Conservation (phyloP, 2,113 vertebrate species). For the Rattus rattus region DNA sequence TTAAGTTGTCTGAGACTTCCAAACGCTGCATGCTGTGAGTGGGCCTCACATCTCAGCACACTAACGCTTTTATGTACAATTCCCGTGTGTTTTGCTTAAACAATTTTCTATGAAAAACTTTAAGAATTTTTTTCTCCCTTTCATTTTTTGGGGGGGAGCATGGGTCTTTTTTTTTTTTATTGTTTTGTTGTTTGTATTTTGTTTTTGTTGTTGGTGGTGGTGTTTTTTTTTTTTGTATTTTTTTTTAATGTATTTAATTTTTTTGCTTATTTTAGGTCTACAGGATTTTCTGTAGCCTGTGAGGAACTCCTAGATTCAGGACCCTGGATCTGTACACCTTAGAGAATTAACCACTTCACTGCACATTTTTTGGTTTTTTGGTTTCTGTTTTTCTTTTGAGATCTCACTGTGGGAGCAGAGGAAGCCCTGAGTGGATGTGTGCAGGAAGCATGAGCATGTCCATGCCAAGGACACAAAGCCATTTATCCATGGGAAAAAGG, state of each 20-base stretch:
- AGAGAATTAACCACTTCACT: neutral
- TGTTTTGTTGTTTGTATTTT: too few species aligned
- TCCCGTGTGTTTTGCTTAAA: neutral
- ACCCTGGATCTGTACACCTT: neutral
- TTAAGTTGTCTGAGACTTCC: neutral
- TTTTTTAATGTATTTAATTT: too few species aligned
- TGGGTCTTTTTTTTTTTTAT: too few species aligned
- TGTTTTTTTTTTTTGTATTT: too few species aligned
- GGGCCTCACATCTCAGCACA: neutral
- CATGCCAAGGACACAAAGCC: neutral
- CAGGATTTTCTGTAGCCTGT: conserved; percentile 15
- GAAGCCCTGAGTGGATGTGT: neutral
- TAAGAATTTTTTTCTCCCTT: neutral
- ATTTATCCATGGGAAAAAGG: neutral
- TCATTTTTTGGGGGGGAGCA: too few species aligned
- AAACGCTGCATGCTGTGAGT: neutral
- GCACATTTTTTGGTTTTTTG: neutral
- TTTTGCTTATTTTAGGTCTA: neutral
- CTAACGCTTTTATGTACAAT: neutral
- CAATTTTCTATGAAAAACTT: neutral
- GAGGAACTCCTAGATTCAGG: neutral
- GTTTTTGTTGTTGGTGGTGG: too few species aligned
- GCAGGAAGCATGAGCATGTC: too few species aligned
- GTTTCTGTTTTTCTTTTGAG: neutral
- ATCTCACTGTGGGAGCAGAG: neutral